Conservation (phyloP, 2,888 invertebrate species). For the Rutpela maculata region DNA sequence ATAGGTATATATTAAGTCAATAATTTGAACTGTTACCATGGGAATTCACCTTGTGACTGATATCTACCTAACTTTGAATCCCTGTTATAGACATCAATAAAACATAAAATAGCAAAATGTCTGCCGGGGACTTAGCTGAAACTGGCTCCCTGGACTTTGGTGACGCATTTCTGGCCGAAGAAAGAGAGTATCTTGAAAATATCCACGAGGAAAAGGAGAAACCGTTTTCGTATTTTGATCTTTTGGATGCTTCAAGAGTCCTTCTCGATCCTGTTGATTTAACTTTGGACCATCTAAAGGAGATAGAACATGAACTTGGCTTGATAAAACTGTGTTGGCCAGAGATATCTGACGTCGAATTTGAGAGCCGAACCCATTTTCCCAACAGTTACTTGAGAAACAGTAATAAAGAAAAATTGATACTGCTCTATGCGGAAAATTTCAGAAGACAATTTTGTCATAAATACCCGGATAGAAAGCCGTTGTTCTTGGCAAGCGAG, state of each 20-base stretch:
- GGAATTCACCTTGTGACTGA: background rate
- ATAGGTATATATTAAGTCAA: constrained; percentile 13
- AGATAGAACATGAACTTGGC: constrained; percentile 78
- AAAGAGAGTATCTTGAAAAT: constrained; percentile 16
- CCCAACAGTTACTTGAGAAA: constrained; percentile 81
- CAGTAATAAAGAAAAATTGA: constrained; percentile 81
- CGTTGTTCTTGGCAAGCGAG: constrained; percentile 82
- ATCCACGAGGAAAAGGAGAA: constrained; percentile 58
- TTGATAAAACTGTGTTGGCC: constrained; percentile 82
- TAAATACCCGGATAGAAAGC: constrained; percentile 78
- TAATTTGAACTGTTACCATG: background rate
- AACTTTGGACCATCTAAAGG: constrained; percentile 76
- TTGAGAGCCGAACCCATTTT: constrained; percentile 78
- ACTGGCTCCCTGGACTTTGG: background rate
- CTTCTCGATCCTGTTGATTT: constrained; percentile 70
- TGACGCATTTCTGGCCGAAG: background rate
- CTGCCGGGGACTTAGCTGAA: background rate
- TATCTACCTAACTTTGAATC: background rate
- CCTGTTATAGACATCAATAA: background rate
- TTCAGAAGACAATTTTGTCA: constrained; percentile 83
- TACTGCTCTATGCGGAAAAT: constrained; percentile 86
- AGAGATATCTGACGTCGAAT: constrained; percentile 75
- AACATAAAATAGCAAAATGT: constrained; percentile 7
- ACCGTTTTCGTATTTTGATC: constrained; percentile 67
- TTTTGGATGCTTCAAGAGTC: constrained; percentile 67